A percentile compares a stretch with the other conserved stretches of the same genome.
These are phyloP conservation scores for Promerops cafer DNA, from an alignment of 2,113 vertebrate genomes.

Conservation along the genomic window DNA sequence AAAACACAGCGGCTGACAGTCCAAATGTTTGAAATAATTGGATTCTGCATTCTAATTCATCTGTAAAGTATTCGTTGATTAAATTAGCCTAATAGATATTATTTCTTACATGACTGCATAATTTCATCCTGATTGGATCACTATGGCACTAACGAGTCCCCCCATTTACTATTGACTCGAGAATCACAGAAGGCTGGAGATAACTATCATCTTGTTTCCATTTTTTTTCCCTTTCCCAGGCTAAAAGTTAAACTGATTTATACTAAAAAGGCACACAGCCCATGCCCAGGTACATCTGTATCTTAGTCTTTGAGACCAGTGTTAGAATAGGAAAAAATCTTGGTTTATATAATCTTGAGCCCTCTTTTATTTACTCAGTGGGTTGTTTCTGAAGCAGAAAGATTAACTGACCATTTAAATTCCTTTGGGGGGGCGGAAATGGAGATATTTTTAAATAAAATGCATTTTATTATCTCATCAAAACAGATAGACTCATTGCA, in stretches of 20 bases:
- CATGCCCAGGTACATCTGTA: conserved; percentile 36
- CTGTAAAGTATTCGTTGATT: conserved; percentile 94
- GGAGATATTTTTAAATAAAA: conserved; percentile 56
- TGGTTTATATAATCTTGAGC: conserved; percentile 2
- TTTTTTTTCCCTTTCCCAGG: conserved; percentile 34
- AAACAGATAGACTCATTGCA: conserved; percentile 30
- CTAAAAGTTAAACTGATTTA: conserved; percentile 77
- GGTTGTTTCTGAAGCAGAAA: conserved; percentile 44
- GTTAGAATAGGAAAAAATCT: background rate
- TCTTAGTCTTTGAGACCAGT: background rate
- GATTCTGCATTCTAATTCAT: conserved; percentile 92
- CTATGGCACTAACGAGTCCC: conserved; percentile 78
- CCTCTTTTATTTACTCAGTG: conserved; percentile 35
- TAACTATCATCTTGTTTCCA: conserved; percentile 67
- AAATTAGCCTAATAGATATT: conserved; percentile 98
- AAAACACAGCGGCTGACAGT: conserved; percentile 71
- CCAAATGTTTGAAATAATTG: conserved; percentile 90
- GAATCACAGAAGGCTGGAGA: conserved; percentile 73
- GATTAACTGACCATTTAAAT: conserved; percentile 13
- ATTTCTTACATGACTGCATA: conserved; percentile 91
- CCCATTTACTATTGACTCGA: conserved; percentile 87
- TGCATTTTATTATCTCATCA: conserved; percentile 48
- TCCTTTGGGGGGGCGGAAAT: background rate
- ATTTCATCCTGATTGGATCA: conserved; percentile 78
- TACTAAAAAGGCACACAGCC: conserved; percentile 34